These are phyloP conservation scores for Pardosa pseudoannulata DNA, from an alignment of 2,888 invertebrate species.

Conservation along the genomic window DNA sequence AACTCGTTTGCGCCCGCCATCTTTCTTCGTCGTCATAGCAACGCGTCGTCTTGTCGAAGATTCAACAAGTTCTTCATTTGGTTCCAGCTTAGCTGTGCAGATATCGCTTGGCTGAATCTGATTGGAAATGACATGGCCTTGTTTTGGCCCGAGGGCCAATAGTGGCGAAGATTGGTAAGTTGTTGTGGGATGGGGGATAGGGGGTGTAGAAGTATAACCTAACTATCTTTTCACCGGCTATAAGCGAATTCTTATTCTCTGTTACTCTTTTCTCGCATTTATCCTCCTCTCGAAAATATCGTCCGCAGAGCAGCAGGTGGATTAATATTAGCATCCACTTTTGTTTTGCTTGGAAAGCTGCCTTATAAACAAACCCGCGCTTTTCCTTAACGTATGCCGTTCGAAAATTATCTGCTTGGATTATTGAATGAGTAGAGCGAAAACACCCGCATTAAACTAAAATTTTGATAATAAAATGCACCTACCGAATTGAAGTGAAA, in stretches of 20 bases:
- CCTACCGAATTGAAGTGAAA: neutral
- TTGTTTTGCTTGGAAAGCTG: neutral
- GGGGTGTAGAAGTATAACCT: neutral
- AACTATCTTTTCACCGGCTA: neutral
- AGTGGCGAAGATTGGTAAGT: slow-evolving; percentile 3
- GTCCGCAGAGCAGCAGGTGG: neutral
- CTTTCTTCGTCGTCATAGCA: slow-evolving; percentile 12
- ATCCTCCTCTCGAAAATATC: neutral
- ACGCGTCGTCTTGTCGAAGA: slow-evolving; percentile 24
- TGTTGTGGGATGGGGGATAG: too few relatives aligned
- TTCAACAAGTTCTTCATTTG: slow-evolving; percentile 60
- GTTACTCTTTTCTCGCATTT: neutral
- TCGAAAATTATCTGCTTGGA: neutral
- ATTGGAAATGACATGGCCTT: slow-evolving; percentile 36
- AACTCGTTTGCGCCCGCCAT: slow-evolving; percentile 8
- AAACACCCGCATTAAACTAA: neutral
- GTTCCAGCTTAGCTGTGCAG: slow-evolving; percentile 1
- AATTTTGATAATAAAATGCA: neutral
- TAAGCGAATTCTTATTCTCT: neutral
- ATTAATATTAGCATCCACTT: neutral
- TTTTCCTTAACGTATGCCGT: too few relatives aligned
- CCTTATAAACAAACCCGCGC: too few relatives aligned
- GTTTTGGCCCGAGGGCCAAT: slow-evolving; percentile 13
- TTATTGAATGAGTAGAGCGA: neutral
- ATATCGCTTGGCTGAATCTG: slow-evolving; percentile 33